Percentiles rank a stretch among this genome's conserved stretches.
phyloP scores from a whole-genome alignment of 2,113 vertebrate genomes.

The Euleptes europaea region DNA sequence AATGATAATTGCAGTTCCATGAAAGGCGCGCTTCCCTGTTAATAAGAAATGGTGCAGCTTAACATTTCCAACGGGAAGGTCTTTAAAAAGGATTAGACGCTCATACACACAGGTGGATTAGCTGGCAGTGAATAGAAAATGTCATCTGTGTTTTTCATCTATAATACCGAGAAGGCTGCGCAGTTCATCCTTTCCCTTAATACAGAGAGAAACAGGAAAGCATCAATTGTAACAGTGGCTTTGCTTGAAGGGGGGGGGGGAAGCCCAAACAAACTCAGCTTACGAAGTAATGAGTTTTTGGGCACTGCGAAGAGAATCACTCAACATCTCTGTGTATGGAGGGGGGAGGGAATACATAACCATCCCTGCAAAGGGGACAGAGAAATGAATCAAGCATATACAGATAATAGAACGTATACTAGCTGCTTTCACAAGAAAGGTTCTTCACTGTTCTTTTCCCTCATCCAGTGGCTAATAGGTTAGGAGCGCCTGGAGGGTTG shows the following conservation, averaged over 20 bases:
- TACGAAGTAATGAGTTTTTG: conserved; percentile 34
- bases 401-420: background rate
- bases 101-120: conserved; percentile 48
- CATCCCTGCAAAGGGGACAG: background rate
- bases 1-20: conserved; percentile 8
- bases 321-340: background rate
- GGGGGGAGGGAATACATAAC: background rate
- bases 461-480: background rate
- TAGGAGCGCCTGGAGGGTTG: too few relatives aligned
- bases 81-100: conserved; percentile 60
- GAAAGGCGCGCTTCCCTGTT: conserved; percentile 18
- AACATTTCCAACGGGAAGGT: conserved; percentile 50
- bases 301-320: conserved; percentile 1
- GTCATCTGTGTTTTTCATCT: conserved; percentile 26
- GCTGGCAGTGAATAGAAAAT: conserved; percentile 39
- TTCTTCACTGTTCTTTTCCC: background rate
- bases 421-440: background rate
- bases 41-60: conserved; percentile 24
- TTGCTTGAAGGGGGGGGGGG: background rate
- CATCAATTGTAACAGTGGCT: conserved; percentile 25
- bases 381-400: background rate
- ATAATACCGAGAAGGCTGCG: conserved; percentile 35
- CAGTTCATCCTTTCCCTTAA: conserved; percentile 24
- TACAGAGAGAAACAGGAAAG: conserved; percentile 25
- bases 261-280: conserved; percentile 15